Evolutionary conservation across 37 sponge, comb jelly and placozoan species (phyloP).

Genomic region (Beroe ovata): DNA sequence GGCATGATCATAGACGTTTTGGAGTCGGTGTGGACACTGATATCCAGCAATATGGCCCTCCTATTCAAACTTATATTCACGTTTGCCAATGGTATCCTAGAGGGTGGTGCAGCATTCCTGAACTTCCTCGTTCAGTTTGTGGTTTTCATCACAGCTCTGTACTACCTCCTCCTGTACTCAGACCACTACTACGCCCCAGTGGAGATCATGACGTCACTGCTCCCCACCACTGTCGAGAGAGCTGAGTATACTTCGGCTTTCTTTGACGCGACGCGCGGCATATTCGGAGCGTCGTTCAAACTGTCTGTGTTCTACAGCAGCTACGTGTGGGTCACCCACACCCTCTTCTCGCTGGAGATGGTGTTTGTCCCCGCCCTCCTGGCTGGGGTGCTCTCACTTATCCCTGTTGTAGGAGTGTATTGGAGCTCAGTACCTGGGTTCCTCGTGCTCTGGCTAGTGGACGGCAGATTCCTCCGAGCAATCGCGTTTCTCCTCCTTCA

Average conservation of each 20-base stretch:
- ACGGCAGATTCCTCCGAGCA: constrained; percentile 72
- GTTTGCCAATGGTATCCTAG: background rate
- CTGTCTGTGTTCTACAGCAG: constrained; percentile 87
- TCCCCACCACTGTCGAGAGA: background rate
- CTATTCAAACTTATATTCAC: constrained; percentile 29
- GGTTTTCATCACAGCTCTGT: constrained; percentile 92
- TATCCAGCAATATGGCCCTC: constrained; percentile 29
- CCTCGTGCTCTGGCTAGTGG: constrained; percentile 87
- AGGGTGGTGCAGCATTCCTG: constrained; percentile 45
- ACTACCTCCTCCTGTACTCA: constrained; percentile 84
- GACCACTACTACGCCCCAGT: constrained; percentile 79
- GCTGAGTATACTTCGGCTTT: constrained; percentile 21
- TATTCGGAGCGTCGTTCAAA: constrained; percentile 82
- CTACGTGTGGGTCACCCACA: constrained; percentile 91
- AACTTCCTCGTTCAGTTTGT: constrained; percentile 67
- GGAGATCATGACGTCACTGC: constrained; percentile 71
- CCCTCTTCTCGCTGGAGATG: constrained; percentile 79
- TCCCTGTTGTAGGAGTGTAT: constrained; percentile 92
- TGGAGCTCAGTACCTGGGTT: constrained; percentile 87
- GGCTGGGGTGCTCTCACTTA: constrained; percentile 81
- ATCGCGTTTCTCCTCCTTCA: constrained; percentile 72
- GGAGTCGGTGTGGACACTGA: constrained; percentile 25
- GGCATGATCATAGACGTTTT: constrained; percentile 47
- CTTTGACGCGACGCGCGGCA: constrained; percentile 39
- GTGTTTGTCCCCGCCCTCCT: constrained; percentile 83